Percentiles rank a stretch among this genome's conserved stretches.
phyloP scores from a whole-genome alignment of 2,113 vertebrate genomes.

The Pluvialis apricaria region DNA sequence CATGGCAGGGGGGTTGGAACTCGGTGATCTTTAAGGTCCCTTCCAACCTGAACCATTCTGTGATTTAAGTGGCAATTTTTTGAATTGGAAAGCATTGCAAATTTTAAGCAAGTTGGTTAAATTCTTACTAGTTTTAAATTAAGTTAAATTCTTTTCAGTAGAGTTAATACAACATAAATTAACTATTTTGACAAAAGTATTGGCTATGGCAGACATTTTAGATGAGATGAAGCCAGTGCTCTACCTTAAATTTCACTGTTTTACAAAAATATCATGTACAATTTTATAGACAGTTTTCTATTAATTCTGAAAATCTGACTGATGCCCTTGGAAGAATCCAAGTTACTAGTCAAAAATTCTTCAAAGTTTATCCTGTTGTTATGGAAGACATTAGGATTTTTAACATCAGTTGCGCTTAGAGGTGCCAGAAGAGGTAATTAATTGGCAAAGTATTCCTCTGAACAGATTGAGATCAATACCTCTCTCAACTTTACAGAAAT shows the following conservation, averaged over 20 bases:
- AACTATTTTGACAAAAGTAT: neutral
- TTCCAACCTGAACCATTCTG: no score
- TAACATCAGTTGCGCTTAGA: neutral
- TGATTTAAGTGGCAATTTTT: neutral
- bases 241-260: neutral
- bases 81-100: neutral
- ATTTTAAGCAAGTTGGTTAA: neutral
- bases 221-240: neutral
- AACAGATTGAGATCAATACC: conserved; percentile 13
- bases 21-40: no score
- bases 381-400: neutral
- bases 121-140: neutral
- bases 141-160: neutral
- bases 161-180: neutral
- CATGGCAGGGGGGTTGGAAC: no score
- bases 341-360: neutral
- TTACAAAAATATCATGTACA: neutral
- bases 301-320: neutral
- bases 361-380: neutral
- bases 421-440: neutral
- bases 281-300: neutral
- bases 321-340: neutral
- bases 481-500: neutral
- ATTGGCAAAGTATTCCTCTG: neutral
- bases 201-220: neutral